Evolutionary conservation across 2,113 vertebrate species (phyloP).

Genomic region (Ranitomeya imitator): DNA sequence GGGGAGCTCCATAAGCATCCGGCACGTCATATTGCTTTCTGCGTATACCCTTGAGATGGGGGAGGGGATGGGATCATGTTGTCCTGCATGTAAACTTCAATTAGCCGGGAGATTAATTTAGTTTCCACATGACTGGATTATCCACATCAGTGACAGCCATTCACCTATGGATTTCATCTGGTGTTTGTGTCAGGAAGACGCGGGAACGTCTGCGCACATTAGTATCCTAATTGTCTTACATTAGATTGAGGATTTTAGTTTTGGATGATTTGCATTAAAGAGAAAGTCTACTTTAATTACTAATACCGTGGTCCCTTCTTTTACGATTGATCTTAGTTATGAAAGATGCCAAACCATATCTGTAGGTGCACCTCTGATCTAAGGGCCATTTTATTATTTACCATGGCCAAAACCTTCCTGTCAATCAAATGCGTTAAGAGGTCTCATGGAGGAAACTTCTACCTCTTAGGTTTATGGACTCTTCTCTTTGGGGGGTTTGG

Average conservation of each 20-base stretch:
- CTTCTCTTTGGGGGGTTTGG: no score
- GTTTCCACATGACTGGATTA: not conserved
- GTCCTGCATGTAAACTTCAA: not conserved
- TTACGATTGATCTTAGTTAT: no score
- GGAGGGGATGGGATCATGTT: not conserved
- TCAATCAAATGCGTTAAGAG: no score
- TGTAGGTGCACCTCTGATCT: no score
- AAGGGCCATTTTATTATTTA: no score
- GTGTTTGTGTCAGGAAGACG: not conserved
- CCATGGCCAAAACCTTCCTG: no score
- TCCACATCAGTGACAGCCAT: not conserved
- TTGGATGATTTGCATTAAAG: not conserved
- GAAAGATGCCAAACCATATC: no score
- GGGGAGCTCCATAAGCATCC: not conserved
- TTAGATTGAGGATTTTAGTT: not conserved
- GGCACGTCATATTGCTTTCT: not conserved
- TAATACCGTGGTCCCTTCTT: no score
- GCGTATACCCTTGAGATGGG: not conserved
- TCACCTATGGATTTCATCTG: slow-evolving; percentile 5
- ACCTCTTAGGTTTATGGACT: no score
- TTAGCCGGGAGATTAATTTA: not conserved
- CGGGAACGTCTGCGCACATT: not conserved
- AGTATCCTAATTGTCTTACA: not conserved
- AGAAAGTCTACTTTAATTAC: no score
- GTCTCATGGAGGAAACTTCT: no score